Conservation (phyloP, 1,140 invertebrate species). For the Augochlora pura region DNA sequence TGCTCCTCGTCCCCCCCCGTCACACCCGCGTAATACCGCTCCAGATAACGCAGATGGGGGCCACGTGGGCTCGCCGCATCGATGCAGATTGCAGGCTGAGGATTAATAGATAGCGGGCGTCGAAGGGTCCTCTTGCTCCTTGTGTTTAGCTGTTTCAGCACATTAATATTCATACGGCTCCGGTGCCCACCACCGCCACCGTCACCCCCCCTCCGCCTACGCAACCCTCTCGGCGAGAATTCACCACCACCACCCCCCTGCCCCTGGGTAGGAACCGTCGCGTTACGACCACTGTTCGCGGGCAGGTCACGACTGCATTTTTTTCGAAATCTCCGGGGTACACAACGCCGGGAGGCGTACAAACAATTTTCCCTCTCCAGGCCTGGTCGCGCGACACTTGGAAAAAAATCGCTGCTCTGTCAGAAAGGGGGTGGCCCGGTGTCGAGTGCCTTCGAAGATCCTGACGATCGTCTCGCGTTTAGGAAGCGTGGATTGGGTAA, state of each 20-base stretch:
- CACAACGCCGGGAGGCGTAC: constrained; percentile 21
- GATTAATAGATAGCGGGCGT: constrained; percentile 63
- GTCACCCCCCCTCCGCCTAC: not conserved
- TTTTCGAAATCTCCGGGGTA: constrained; percentile 48
- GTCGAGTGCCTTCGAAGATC: constrained; percentile 28
- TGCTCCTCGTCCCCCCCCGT: not conserved
- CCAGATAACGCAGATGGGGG: constrained; percentile 21
- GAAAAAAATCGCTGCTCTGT: constrained; percentile 61
- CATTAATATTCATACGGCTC: constrained; percentile 76
- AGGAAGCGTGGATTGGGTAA: not conserved
- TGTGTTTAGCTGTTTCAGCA: constrained; percentile 75
- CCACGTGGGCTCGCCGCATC: constrained; percentile 34
- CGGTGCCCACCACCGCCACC: constrained; percentile 2
- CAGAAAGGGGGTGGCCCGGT: constrained; percentile 41
- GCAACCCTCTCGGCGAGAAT: not conserved
- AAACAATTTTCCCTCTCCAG: constrained; percentile 46
- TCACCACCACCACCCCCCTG: too few relatives aligned
- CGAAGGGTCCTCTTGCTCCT: constrained; percentile 66
- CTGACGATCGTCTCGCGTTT: not conserved
- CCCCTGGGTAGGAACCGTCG: constrained; percentile 4
- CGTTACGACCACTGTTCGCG: not conserved
- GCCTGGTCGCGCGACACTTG: constrained; percentile 35
- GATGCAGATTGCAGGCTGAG: constrained; percentile 62
- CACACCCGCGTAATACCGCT: constrained; percentile 25
- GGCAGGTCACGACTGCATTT: constrained; percentile 35